These are phyloP conservation scores for Aphidoletes aphidimyza DNA, from an alignment of 2,888 invertebrate species.

Conservation along the genomic window DNA sequence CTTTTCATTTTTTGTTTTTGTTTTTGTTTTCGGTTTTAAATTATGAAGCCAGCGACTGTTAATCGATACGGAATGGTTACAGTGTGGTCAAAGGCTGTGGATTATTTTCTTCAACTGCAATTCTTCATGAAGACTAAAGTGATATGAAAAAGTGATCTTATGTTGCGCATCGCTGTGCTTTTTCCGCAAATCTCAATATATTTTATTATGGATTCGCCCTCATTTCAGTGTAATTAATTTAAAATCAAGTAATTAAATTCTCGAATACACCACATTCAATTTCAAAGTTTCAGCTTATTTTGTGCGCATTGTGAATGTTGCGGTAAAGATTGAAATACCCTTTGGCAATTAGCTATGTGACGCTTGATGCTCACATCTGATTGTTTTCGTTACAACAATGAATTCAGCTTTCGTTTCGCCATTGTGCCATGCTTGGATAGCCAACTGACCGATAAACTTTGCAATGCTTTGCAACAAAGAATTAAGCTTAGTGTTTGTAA, in stretches of 20 bases:
- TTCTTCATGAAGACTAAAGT: background rate
- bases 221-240: constrained; percentile 29
- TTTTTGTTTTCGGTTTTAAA: background rate
- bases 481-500: background rate
- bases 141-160: background rate
- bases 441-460: constrained; percentile 37
- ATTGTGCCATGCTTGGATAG: background rate
- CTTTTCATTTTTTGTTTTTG: background rate
- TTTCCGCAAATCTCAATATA: background rate
- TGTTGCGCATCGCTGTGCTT: constrained; percentile 5
- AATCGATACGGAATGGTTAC: constrained; percentile 10
- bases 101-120: background rate
- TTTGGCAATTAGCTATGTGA: constrained; percentile 24
- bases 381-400: background rate
- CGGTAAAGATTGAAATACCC: constrained; percentile 9
- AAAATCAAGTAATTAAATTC: constrained; percentile 10
- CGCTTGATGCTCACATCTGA: background rate
- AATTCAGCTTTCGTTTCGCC: background rate
- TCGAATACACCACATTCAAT: background rate
- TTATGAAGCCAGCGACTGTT: background rate
- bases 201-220: background rate
- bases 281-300: background rate
- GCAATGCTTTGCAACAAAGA: background rate
- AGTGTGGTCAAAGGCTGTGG: background rate
- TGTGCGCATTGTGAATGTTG: background rate